phyloP scores from a whole-genome alignment of 2,888 invertebrate genomes.

The Chalcosyrphus nemorum region DNA sequence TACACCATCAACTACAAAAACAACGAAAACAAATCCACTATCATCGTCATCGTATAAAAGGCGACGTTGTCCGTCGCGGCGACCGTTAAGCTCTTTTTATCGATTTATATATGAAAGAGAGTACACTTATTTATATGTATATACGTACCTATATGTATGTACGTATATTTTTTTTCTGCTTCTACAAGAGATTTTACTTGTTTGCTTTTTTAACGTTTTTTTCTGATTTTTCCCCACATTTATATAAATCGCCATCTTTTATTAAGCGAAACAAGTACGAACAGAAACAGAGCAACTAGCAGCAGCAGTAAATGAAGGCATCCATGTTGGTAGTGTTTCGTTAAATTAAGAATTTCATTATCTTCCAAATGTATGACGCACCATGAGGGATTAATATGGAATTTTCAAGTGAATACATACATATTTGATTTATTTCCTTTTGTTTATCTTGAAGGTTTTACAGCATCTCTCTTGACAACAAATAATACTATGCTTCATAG shows the following conservation, averaged over 20 bases:
- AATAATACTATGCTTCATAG: too few relatives aligned
- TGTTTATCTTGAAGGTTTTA: not conserved
- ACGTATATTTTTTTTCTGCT: slow-evolving; percentile 39
- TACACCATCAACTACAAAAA: slow-evolving; percentile 37
- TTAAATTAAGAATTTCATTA: slow-evolving; percentile 50
- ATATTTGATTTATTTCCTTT: slow-evolving; percentile 31
- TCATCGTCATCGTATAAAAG: slow-evolving; percentile 62
- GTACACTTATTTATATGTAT: slow-evolving; percentile 45
- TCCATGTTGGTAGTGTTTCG: slow-evolving; percentile 44
- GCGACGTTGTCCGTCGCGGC: slow-evolving; percentile 68
- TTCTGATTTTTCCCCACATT: slow-evolving; percentile 51
- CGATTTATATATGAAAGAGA: slow-evolving; percentile 66
- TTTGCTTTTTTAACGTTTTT: slow-evolving; percentile 54
- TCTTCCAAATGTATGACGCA: slow-evolving; percentile 40
- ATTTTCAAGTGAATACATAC: slow-evolving; percentile 7
- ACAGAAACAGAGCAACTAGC: slow-evolving; percentile 28
- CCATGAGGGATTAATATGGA: slow-evolving; percentile 6
- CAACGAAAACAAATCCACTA: slow-evolving; percentile 54
- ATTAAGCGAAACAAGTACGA: slow-evolving; percentile 47
- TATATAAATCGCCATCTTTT: slow-evolving; percentile 61
- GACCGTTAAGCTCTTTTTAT: slow-evolving; percentile 71
- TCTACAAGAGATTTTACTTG: slow-evolving; percentile 49
- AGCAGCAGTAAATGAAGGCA: slow-evolving; percentile 54
- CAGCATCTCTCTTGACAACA: not conserved
- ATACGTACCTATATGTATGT: too few relatives aligned